A percentile compares a stretch with the other conserved stretches of the same genome.
Evolutionary conservation across 2,888 invertebrate genomes (phyloP).

Genomic region (Hylaea fasciaria): DNA sequence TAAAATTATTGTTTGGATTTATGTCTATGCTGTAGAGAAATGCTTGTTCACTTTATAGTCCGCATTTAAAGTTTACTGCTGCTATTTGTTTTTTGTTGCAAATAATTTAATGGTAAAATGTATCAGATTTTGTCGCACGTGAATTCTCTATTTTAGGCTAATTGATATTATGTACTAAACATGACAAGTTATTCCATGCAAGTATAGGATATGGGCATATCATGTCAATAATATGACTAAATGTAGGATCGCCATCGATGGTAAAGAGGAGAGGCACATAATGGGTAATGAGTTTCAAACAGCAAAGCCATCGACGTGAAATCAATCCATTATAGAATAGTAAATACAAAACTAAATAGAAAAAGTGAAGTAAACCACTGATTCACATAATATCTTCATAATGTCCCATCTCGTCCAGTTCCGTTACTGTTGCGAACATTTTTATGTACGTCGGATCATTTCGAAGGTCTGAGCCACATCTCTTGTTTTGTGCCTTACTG

Average conservation of each 20-base stretch:
- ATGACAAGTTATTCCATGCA: too few species aligned
- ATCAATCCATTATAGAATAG: too few species aligned
- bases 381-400: slow-evolving; percentile 37
- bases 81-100: slow-evolving; percentile 12
- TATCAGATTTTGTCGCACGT: too few species aligned
- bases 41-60: slow-evolving; percentile 26
- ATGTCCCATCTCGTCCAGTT: slow-evolving; percentile 36
- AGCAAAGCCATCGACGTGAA: too few species aligned
- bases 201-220: too few species aligned
- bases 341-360: not conserved
- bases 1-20: slow-evolving; percentile 38
- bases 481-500: slow-evolving; percentile 32
- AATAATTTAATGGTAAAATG: too few species aligned
- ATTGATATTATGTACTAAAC: too few species aligned
- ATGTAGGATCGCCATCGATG: too few species aligned
- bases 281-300: too few species aligned
- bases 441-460: slow-evolving; percentile 33
- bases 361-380: slow-evolving; percentile 19
- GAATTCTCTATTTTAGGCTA: too few species aligned
- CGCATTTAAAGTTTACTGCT: slow-evolving; percentile 16
- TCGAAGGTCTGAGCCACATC: slow-evolving; percentile 32
- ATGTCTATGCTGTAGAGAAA: slow-evolving; percentile 24
- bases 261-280: too few species aligned
- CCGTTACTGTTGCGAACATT: not conserved
- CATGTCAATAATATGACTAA: too few species aligned